A percentile compares a stretch with the other conserved stretches of the same genome.
These are phyloP conservation scores for Marasmarcha lunaedactyla DNA, from an alignment of 2,888 invertebrate genomes.

Conservation along the genomic window DNA sequence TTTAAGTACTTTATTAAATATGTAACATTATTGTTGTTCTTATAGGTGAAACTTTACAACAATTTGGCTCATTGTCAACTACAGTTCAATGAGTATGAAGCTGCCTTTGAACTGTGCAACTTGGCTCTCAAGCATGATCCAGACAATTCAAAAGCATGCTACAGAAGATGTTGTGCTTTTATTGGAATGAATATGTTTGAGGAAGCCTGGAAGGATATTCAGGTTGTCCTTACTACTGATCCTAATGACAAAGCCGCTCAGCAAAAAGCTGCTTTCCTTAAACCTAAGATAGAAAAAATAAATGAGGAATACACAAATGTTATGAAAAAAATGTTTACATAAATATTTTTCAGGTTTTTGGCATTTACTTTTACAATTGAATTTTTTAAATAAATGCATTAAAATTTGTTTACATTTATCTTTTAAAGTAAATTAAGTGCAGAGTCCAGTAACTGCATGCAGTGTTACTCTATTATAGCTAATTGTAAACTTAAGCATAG, in stretches of 20 bases:
- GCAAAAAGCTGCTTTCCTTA: constrained; percentile 68
- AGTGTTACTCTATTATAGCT: no score
- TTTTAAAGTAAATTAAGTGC: no score
- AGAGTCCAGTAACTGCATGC: no score
- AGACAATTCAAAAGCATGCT: constrained; percentile 88
- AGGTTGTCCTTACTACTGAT: constrained; percentile 67
- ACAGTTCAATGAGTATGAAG: constrained; percentile 74
- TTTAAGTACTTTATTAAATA: no score
- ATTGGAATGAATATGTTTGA: constrained; percentile 73
- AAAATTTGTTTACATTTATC: no score
- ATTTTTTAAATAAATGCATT: no score
- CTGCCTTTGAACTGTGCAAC: constrained; percentile 78
- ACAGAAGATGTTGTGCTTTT: constrained; percentile 85
- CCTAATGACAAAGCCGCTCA: constrained; percentile 75
- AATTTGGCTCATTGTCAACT: constrained; percentile 88
- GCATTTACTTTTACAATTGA: no score
- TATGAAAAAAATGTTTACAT: constrained; percentile 66
- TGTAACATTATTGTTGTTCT: no score
- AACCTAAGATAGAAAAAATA: constrained; percentile 67
- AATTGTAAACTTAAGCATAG: no score
- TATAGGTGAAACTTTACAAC: constrained; percentile 76
- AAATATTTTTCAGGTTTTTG: no score
- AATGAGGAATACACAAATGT: constrained; percentile 70
- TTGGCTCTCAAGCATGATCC: constrained; percentile 81
- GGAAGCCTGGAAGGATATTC: constrained; percentile 72